Evolutionary conservation across 2,797 vertebrate genomes (phyloP).

Genomic region (Syndactyla subalaris): DNA sequence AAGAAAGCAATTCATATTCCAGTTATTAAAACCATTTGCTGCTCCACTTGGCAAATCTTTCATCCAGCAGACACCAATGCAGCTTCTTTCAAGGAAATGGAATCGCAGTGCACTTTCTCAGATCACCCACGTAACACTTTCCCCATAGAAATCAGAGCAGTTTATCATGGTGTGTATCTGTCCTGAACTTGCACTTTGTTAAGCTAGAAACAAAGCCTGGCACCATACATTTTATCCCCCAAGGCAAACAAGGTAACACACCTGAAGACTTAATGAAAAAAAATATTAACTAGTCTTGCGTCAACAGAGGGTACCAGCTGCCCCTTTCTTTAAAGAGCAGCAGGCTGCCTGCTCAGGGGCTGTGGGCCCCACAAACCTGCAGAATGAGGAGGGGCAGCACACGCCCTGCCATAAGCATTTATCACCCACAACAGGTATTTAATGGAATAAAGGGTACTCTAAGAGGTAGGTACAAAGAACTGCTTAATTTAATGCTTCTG

Average conservation of each 20-base stretch:
- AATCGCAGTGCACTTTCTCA: fast-evolving
- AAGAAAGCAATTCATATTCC: neutral
- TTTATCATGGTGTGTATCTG: neutral
- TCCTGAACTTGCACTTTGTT: neutral
- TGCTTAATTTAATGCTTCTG: neutral
- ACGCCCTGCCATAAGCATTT: fast-evolving
- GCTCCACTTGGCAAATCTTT: neutral
- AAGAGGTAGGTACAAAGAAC: neutral
- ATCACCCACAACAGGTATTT: neutral
- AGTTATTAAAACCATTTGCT: neutral
- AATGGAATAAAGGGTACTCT: neutral
- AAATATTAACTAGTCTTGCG: neutral
- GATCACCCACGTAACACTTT: neutral
- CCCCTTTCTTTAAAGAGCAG: neutral
- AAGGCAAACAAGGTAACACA: neutral
- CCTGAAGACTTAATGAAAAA: neutral
- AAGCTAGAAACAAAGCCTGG: neutral
- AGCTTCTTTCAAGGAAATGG: neutral
- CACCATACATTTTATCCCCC: neutral
- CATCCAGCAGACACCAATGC: neutral
- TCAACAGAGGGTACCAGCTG: neutral
- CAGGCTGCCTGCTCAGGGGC: neutral
- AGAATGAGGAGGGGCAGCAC: neutral
- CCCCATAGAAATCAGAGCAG: neutral
- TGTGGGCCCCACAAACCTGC: neutral